A percentile compares a stretch with the other conserved stretches of the same genome.
phyloP scores from a whole-genome alignment of 2,888 invertebrate species.

The Acholoe squamosa region DNA sequence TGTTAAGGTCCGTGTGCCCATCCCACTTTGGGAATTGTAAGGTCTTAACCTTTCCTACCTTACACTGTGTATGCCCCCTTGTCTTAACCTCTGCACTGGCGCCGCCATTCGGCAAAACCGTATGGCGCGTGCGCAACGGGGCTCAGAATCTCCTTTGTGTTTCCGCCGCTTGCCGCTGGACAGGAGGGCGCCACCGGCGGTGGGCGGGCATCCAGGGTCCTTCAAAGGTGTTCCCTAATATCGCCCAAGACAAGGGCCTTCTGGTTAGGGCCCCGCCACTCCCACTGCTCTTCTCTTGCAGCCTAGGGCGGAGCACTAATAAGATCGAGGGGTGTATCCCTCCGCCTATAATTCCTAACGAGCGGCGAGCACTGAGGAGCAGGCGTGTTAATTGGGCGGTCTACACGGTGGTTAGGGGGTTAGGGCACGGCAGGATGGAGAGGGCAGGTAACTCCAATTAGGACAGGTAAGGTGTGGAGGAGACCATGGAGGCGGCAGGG shows the following conservation, averaged over 20 bases:
- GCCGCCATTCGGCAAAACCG: not conserved
- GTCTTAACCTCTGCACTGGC: conserved; percentile 1
- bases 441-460: conserved; percentile 19
- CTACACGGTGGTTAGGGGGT: not conserved
- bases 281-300: not conserved
- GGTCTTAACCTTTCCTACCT: not conserved
- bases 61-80: not conserved
- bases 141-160: not conserved
- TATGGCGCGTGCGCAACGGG: not conserved
- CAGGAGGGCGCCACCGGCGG: conserved; percentile 22
- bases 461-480: not conserved
- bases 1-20: not conserved
- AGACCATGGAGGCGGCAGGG: not conserved
- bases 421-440: not conserved
- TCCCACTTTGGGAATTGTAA: not conserved
- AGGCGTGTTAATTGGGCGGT: not conserved
- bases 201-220: conserved; percentile 10
- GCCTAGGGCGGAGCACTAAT: not conserved
- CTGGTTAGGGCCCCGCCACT: not conserved
- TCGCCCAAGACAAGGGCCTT: conserved; percentile 16
- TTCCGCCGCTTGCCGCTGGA: too few species aligned
- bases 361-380: not conserved
- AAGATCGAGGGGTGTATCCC: not conserved
- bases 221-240: not conserved
- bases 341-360: not conserved